Percentiles rank a stretch among this genome's conserved stretches.
Conservation (phyloP, 2,797 vertebrate genomes). For the Parauchenoglanis ngamensis region DNA sequence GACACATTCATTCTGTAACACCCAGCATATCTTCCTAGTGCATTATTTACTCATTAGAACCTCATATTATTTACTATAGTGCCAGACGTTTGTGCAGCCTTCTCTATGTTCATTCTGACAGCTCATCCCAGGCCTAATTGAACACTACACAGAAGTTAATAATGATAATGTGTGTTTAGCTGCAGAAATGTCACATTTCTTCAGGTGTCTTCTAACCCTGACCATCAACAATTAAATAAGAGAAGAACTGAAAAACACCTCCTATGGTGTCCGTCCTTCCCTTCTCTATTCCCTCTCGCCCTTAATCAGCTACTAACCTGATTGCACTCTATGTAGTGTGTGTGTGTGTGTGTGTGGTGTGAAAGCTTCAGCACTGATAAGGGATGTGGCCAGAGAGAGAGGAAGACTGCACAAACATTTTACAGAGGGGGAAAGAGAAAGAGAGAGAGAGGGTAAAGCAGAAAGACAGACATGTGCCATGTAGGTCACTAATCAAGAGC, state of each 20-base stretch:
- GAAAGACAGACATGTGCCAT: slow-evolving; percentile 17
- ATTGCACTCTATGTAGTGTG: slow-evolving; percentile 59
- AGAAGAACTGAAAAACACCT: slow-evolving; percentile 46
- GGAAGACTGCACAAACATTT: neutral
- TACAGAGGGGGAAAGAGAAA: neutral
- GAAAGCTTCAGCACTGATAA: neutral
- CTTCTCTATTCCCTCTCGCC: slow-evolving; percentile 67
- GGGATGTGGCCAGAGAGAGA: neutral
- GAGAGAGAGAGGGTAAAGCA: neutral
- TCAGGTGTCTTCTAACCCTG: slow-evolving; percentile 65
- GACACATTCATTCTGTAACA: neutral
- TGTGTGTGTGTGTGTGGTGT: slow-evolving; percentile 19
- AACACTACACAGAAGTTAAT: slow-evolving; percentile 66
- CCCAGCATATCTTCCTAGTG: no score
- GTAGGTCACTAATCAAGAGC: slow-evolving; percentile 29
- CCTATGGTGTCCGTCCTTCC: slow-evolving; percentile 39
- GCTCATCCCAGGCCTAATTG: slow-evolving; percentile 63
- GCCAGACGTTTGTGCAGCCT: neutral
- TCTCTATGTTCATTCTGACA: slow-evolving; percentile 46
- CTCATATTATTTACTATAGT: no score
- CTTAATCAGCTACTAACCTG: slow-evolving; percentile 75
- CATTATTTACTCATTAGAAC: neutral
- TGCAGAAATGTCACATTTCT: slow-evolving; percentile 42
- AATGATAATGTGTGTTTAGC: slow-evolving; percentile 69
- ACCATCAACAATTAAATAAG: slow-evolving; percentile 74